These are phyloP conservation scores for Hyperoplus immaculatus DNA, from an alignment of 2,797 vertebrate species.

Conservation along the genomic window DNA sequence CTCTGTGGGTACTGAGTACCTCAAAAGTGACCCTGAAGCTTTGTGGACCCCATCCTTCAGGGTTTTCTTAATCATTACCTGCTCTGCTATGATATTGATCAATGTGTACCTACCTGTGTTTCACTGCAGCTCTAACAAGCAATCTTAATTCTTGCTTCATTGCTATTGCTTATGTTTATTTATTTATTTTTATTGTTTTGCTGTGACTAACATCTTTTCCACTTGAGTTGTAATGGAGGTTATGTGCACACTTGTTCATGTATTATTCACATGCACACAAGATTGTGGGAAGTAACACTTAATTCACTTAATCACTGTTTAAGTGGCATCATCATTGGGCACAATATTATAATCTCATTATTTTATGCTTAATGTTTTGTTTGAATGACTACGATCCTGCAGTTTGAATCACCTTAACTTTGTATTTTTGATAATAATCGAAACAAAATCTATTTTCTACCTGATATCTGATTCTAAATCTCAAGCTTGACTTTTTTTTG, in stretches of 20 bases:
- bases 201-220: slow-evolving; percentile 68
- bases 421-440: slow-evolving; percentile 34
- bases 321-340: slow-evolving; percentile 3
- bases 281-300: background rate
- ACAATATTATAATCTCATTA: slow-evolving; percentile 21
- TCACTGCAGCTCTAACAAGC: slow-evolving; percentile 64
- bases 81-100: slow-evolving; percentile 66
- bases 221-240: slow-evolving; percentile 31
- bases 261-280: slow-evolving; percentile 22
- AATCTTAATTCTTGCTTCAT: slow-evolving; percentile 46
- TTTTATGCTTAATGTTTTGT: slow-evolving; percentile 19
- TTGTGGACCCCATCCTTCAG: slow-evolving; percentile 77
- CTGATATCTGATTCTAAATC: slow-evolving; percentile 28
- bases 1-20: slow-evolving; percentile 82
- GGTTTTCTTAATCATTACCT: slow-evolving; percentile 70
- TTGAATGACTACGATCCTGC: slow-evolving; percentile 10
- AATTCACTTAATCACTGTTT: background rate
- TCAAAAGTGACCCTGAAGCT: slow-evolving; percentile 77
- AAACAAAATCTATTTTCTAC: slow-evolving; percentile 25
- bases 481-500: slow-evolving; percentile 42
- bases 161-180: slow-evolving; percentile 34
- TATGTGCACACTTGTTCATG: slow-evolving; percentile 17
- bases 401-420: slow-evolving; percentile 8
- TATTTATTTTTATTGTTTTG: slow-evolving; percentile 38
- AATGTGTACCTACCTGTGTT: slow-evolving; percentile 61